phyloP scores from a whole-genome alignment of 1,140 invertebrate species.

The Ceratosolen solmsi region DNA sequence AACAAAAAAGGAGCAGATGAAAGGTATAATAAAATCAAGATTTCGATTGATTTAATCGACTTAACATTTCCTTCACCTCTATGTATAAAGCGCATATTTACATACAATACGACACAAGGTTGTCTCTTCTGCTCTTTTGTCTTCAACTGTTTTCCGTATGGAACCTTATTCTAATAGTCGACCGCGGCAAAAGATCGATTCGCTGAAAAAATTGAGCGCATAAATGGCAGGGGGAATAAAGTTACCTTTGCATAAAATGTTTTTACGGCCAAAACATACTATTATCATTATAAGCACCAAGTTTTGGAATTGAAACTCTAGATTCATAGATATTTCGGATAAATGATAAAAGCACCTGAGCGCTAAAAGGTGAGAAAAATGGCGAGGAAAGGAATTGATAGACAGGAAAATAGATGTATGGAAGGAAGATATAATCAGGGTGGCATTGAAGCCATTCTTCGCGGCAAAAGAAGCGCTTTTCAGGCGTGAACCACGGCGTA shows the following conservation, averaged over 20 bases:
- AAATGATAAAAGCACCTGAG: neutral
- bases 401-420: slow-evolving; percentile 6
- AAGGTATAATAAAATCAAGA: too few relatives aligned
- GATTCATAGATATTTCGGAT: neutral
- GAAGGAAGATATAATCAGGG: slow-evolving; percentile 27
- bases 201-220: neutral
- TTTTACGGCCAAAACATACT: neutral
- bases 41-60: slow-evolving; percentile 32
- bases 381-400: neutral
- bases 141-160: slow-evolving; percentile 40
- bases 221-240: slow-evolving; percentile 1
- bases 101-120: slow-evolving; percentile 61
- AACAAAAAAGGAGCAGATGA: too few relatives aligned
- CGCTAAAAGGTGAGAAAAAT: neutral
- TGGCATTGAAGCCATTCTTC: slow-evolving; percentile 5
- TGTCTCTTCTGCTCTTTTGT: slow-evolving; percentile 50
- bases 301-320: neutral
- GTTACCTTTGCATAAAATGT: neutral
- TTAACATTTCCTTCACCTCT: slow-evolving; percentile 19
- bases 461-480: neutral
- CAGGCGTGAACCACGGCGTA: slow-evolving; percentile 15
- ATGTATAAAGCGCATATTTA: slow-evolving; percentile 56
- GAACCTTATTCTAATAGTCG: slow-evolving; percentile 33
- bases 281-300: neutral
- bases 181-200: slow-evolving; percentile 12